phyloP scores from a whole-genome alignment of 2,888 invertebrate genomes.

The Lepeophtheirus nordmannii region DNA sequence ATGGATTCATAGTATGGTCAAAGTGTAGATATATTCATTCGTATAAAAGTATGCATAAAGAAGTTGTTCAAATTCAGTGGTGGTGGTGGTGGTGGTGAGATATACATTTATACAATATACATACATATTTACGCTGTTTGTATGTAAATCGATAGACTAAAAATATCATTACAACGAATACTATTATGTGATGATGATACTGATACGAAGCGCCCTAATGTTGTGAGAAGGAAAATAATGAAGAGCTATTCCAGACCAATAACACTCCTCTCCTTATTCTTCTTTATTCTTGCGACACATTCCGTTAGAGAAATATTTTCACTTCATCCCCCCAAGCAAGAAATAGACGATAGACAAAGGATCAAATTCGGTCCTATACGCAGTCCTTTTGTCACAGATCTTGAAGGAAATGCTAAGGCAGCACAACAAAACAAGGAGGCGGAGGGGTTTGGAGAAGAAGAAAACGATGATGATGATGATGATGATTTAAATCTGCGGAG shows the following conservation, averaged over 20 bases:
- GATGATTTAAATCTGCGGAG: background rate
- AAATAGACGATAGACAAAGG: background rate
- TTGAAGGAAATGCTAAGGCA: background rate
- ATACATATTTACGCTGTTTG: too few species aligned
- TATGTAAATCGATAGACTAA: too few species aligned
- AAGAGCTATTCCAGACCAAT: background rate
- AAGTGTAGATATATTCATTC: too few species aligned
- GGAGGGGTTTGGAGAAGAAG: background rate
- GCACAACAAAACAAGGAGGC: background rate
- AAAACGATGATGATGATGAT: background rate
- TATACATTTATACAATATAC: too few species aligned
- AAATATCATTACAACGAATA: too few species aligned
- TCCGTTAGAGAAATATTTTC: too few species aligned
- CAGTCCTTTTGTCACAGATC: background rate
- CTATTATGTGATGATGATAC: too few species aligned
- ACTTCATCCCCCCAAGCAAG: background rate
- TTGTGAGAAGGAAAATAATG: background rate
- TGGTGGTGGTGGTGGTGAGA: too few species aligned
- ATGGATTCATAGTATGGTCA: too few species aligned
- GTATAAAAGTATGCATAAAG: too few species aligned
- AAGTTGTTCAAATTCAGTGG: too few species aligned
- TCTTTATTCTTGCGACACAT: background rate
- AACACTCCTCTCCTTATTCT: background rate
- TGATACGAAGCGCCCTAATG: too few species aligned
- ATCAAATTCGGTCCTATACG: slow-evolving; percentile 1